Evolutionary conservation across 2,888 invertebrate species (phyloP).

Genomic region (Pristionchus fissidentatus): DNA sequence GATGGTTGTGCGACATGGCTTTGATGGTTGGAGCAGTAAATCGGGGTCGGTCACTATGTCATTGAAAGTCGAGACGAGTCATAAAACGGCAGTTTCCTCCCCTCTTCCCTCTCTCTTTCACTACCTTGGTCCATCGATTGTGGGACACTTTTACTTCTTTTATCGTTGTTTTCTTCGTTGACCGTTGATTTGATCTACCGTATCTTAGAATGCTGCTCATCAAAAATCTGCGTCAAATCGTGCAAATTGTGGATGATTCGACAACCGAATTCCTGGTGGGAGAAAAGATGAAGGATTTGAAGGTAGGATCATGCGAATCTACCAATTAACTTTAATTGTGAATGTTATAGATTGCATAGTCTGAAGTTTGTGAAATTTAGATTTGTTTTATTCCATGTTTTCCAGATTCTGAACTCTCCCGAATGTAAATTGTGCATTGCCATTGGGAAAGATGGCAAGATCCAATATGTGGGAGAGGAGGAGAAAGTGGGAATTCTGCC

Average conservation of each 20-base stretch:
- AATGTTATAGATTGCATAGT: background rate
- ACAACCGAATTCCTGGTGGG: conserved; percentile 60
- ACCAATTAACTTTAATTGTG: background rate
- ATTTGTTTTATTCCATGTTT: background rate
- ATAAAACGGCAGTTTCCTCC: conserved; percentile 6
- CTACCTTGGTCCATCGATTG: conserved; percentile 31
- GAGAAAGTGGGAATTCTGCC: conserved; percentile 44
- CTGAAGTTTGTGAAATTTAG: too few species aligned
- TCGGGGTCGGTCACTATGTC: background rate
- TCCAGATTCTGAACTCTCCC: conserved; percentile 7
- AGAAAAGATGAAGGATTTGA: conserved; percentile 66
- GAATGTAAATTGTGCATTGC: conserved; percentile 36
- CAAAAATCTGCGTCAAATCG: conserved; percentile 67
- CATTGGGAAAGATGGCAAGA: conserved; percentile 49
- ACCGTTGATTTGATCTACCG: background rate
- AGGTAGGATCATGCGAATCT: conserved; percentile 56
- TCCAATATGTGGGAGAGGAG: conserved; percentile 48
- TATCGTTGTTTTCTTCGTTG: background rate
- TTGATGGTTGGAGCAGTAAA: background rate
- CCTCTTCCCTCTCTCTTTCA: conserved; percentile 35
- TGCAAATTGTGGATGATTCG: conserved; percentile 70
- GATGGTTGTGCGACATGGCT: background rate
- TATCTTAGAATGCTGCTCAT: conserved; percentile 52
- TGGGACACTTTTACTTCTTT: background rate
- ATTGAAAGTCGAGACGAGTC: conserved; percentile 1